Evolutionary conservation across 2,797 vertebrate species (phyloP).

Genomic region (Euthynnus affinis): DNA sequence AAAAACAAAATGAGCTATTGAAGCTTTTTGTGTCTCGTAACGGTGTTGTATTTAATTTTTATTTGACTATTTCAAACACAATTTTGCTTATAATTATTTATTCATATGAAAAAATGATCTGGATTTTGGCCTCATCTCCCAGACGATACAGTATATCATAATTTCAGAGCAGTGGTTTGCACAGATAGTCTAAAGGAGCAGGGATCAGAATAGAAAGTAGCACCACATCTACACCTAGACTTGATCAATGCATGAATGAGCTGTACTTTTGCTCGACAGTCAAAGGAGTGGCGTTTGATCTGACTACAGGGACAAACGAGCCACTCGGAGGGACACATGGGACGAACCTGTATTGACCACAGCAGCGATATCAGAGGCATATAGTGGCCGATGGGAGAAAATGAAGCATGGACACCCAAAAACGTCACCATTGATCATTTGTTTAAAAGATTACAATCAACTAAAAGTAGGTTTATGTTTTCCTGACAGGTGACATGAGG

Average conservation of each 20-base stretch:
- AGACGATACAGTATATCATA: neutral
- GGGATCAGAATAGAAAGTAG: neutral
- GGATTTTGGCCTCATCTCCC: too few species aligned
- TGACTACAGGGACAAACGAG: neutral
- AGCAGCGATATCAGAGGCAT: too few species aligned
- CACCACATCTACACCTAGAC: constrained; percentile 1
- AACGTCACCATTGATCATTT: neutral
- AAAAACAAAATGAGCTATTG: too few species aligned
- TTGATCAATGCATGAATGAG: neutral
- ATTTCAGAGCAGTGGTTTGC: neutral
- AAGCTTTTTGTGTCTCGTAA: too few species aligned
- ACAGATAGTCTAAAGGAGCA: neutral
- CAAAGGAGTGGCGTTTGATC: neutral
- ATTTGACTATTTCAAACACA: too few species aligned
- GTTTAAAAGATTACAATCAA: neutral
- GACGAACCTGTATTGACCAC: too few species aligned
- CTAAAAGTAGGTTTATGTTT: neutral
- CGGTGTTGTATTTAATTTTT: too few species aligned
- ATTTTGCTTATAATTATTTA: too few species aligned
- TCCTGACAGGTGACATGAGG: neutral
- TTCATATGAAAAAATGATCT: too few species aligned
- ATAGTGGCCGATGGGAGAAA: too few species aligned
- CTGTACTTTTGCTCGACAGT: constrained; percentile 9
- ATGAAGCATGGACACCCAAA: too few species aligned
- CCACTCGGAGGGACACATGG: constrained; percentile 2